phyloP scores from a whole-genome alignment of 2,113 vertebrate genomes.

The Carassius gibelio region DNA sequence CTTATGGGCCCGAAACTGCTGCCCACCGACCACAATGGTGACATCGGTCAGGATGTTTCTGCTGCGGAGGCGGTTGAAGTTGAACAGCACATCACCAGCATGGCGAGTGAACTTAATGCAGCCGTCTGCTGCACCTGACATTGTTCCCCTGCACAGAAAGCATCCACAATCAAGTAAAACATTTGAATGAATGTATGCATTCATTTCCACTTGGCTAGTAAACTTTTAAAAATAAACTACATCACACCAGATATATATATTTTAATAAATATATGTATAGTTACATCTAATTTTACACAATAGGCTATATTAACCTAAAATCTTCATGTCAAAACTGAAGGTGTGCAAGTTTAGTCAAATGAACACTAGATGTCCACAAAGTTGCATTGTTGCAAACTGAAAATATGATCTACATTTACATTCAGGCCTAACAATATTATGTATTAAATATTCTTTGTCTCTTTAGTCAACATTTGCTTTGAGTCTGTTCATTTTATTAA shows the following conservation, averaged over 20 bases:
- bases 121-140: conserved; percentile 88
- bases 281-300: not conserved
- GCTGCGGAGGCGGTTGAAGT: conserved; percentile 93
- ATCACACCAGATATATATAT: not conserved
- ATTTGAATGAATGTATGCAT: not conserved
- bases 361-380: conserved; percentile 43
- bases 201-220: too few species aligned
- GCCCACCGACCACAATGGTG: conserved; percentile 87
- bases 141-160: conserved; percentile 55
- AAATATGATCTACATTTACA: not conserved
- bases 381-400: not conserved
- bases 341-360: not conserved
- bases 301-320: not conserved
- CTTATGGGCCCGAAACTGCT: conserved; percentile 92
- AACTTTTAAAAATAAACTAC: not conserved
- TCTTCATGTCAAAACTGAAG: not conserved
- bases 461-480: not conserved
- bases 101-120: conserved; percentile 98
- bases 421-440: not conserved
- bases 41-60: conserved; percentile 92
- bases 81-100: conserved; percentile 92
- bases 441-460: not conserved
- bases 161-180: conserved; percentile 55
- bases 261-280: too few species aligned
- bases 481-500: not conserved